phyloP scores from a whole-genome alignment of 2,888 invertebrate species.

The Leptinotarsa tumamoca region DNA sequence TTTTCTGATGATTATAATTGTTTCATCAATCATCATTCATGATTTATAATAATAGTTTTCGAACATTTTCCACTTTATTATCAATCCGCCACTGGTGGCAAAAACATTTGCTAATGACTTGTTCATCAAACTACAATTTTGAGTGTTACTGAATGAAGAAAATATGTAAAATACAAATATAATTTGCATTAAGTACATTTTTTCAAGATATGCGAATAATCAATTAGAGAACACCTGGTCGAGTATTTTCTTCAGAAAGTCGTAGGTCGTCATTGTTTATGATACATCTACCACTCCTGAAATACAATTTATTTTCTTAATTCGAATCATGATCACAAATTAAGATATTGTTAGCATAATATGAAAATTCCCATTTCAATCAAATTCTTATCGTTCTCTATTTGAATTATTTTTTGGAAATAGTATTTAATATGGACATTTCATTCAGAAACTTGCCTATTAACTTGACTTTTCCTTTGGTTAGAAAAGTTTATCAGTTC shows the following conservation, averaged over 20 bases:
- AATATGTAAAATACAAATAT: slow-evolving; percentile 10
- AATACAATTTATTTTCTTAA: background rate
- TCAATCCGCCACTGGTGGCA: background rate
- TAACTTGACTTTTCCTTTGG: no score
- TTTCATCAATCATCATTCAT: no score
- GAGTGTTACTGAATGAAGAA: slow-evolving; percentile 6
- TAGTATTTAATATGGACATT: background rate
- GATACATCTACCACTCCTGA: slow-evolving; percentile 1
- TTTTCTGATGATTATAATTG: no score
- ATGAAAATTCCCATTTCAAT: no score
- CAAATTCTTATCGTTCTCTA: no score
- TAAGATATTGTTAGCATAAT: background rate
- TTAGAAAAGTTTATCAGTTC: no score
- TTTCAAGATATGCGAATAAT: slow-evolving; percentile 14
- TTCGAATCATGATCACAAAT: slow-evolving; percentile 2
- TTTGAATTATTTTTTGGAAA: background rate
- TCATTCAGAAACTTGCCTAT: no score
- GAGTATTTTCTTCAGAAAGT: background rate
- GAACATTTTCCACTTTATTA: background rate
- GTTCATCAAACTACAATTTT: slow-evolving; percentile 5
- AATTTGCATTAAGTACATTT: slow-evolving; percentile 16
- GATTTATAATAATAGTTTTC: no score
- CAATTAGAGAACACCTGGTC: slow-evolving; percentile 9
- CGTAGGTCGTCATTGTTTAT: slow-evolving; percentile 1
- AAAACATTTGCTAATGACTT: background rate